phyloP scores from a whole-genome alignment of 2,113 vertebrate species.

The Datnioides undecimradiatus region DNA sequence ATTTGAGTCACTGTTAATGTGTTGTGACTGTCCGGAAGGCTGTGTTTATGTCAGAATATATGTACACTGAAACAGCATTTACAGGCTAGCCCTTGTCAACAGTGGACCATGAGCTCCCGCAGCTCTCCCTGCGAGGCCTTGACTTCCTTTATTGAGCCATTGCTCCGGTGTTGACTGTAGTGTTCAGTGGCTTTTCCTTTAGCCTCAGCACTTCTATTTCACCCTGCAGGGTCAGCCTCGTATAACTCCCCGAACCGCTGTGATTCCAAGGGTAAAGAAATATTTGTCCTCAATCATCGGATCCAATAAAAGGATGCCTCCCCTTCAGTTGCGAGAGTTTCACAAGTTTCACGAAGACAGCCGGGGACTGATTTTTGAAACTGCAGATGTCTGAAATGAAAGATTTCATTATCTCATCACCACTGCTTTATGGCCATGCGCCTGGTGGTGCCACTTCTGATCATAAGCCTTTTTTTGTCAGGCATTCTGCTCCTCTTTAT shows the following conservation, averaged over 20 bases:
- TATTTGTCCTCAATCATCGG: slow-evolving; percentile 66
- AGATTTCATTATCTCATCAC: slow-evolving; percentile 60
- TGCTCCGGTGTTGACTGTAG: slow-evolving; percentile 51
- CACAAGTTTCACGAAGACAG: slow-evolving; percentile 48
- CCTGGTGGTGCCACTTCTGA: slow-evolving; percentile 53
- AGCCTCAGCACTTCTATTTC: slow-evolving; percentile 67
- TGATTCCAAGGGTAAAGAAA: slow-evolving; percentile 61
- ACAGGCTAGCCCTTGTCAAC: slow-evolving; percentile 27
- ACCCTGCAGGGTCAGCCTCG: slow-evolving; percentile 56
- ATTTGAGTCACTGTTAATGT: not conserved
- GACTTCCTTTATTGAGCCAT: slow-evolving; percentile 65
- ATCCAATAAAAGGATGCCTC: slow-evolving; percentile 60
- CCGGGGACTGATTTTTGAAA: slow-evolving; percentile 44
- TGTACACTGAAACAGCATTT: slow-evolving; percentile 21
- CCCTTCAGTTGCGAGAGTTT: slow-evolving; percentile 24
- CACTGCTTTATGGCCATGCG: slow-evolving; percentile 36
- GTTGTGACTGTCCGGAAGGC: not conserved
- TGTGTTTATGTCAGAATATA: not conserved
- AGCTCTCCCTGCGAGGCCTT: slow-evolving; percentile 47
- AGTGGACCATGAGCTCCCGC: slow-evolving; percentile 26
- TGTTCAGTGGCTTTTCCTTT: slow-evolving; percentile 62
- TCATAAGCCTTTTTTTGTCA: slow-evolving; percentile 61
- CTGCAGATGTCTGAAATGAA: slow-evolving; percentile 59
- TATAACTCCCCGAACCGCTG: slow-evolving; percentile 59
- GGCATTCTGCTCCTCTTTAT: slow-evolving; percentile 60